Evolutionary conservation across 2,797 vertebrate genomes (phyloP), one percentile per base, ranked within the genome.

Genomic region (Microctenopoma lineatum): DNA sequence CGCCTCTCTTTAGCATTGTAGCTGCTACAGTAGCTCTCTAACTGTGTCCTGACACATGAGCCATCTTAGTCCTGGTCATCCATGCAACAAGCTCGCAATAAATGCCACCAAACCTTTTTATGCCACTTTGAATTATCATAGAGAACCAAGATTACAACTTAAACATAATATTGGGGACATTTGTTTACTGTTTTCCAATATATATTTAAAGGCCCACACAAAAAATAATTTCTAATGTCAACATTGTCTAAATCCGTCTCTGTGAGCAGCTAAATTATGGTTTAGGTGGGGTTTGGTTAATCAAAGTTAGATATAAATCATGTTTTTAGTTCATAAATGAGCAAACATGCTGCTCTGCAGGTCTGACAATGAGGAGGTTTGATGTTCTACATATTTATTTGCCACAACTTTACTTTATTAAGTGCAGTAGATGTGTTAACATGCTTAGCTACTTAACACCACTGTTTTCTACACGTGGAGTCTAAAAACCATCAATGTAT

Each of bases 1-100:
- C 15, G 15, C 5, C 3, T 36, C 41, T 76, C 42, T 79, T 80
- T 75, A 75, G 68, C 54, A 66, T 86, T 73, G 75, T 39, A 63
- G 63, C 59, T 15, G 25, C 16, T 58, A 13, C 32, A 45, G 39
- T 41, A 41, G 39, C 39, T 41, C 13, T 44, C 50, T 10, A 53
- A 38, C 21, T 52, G 15, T 14, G 7, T 45, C 46, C 42, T 60
- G 65, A 60, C 7, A 51, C 56, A 44, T 7, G 26, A 79, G 45
- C 65, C 46, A 55, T 68, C 55, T 42, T 46, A 18, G 25, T 38
- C 14, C 14, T 29, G 27, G 27, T 29, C 27, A 29, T 29, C 27
- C 27, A 29, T 29, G 27, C 18, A 51, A 18, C 50, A 6, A 32
- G 48, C 9, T 32, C 7, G 9, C 42, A 41, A 62, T 53, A 38